Evolutionary conservation across 2,888 invertebrate genomes (phyloP).

Genomic region (Anthoptus insignis): DNA sequence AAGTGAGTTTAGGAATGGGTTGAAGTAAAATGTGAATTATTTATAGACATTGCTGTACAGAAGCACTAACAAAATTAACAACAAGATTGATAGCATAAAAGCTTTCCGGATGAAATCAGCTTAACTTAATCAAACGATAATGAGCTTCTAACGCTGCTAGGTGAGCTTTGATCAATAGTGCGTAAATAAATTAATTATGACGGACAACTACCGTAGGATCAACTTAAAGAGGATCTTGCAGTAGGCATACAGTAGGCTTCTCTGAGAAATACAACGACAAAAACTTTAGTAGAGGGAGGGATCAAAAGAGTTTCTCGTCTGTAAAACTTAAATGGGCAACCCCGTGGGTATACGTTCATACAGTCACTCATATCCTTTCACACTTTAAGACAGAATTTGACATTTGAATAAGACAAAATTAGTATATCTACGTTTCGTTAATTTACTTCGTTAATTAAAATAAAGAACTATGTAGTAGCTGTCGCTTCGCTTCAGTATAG

Average conservation of each 20-base stretch:
- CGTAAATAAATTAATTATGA: constrained; percentile 29
- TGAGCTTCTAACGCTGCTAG: constrained; percentile 3
- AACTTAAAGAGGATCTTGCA: constrained; percentile 16
- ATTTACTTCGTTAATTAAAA: too few relatives aligned
- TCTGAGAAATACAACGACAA: constrained; percentile 39
- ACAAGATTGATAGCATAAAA: neutral
- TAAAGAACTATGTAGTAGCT: too few relatives aligned
- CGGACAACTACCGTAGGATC: constrained; percentile 23
- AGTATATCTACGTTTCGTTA: too few relatives aligned
- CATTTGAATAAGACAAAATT: neutral
- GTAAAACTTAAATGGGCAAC: constrained; percentile 62
- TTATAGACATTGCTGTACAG: too few relatives aligned
- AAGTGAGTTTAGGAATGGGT: too few relatives aligned
- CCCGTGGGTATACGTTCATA: constrained; percentile 51
- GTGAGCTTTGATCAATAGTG: constrained; percentile 26
- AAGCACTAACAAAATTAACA: neutral
- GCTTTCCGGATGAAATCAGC: constrained; percentile 5
- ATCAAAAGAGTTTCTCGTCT: constrained; percentile 70
- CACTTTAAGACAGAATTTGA: neutral
- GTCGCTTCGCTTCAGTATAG: too few relatives aligned
- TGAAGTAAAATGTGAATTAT: too few relatives aligned
- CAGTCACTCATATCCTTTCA: constrained; percentile 47
- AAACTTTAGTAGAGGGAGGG: constrained; percentile 41
- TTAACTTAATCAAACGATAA: neutral
- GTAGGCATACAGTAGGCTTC: constrained; percentile 11